A percentile compares a stretch with the other conserved stretches of the same genome.
Conservation (phyloP, 2,113 vertebrate species). For the Ursus arctos region DNA sequence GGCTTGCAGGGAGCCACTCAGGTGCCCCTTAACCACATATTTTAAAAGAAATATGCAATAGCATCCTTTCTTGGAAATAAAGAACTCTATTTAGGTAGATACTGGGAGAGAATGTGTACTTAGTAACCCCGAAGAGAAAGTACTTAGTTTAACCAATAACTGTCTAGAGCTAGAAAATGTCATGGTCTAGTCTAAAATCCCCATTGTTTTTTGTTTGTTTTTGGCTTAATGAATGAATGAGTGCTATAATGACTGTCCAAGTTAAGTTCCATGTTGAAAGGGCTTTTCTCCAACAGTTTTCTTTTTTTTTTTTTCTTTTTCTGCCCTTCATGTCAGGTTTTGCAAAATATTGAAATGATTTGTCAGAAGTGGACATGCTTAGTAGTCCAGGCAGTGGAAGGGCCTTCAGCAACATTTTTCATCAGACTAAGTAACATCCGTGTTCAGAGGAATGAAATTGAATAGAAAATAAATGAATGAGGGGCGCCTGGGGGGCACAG, state of each 20-base stretch:
- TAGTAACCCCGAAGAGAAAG: background rate
- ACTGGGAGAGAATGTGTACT: background rate
- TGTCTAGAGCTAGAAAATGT: background rate
- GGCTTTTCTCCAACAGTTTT: background rate
- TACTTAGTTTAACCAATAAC: background rate
- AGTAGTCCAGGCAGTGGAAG: background rate
- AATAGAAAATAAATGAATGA: background rate
- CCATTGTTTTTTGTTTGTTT: background rate
- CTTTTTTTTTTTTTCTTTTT: background rate
- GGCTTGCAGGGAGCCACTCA: no score
- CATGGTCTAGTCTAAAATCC: background rate
- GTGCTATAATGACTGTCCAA: background rate
- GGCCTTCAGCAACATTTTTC: background rate
- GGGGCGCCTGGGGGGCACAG: no score
- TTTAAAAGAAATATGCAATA: background rate
- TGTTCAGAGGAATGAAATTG: background rate
- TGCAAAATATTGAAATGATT: background rate
- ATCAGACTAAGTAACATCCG: background rate
- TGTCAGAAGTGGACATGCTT: background rate
- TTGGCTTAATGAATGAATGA: background rate
- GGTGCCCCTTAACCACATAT: background rate
- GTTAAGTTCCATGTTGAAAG: background rate
- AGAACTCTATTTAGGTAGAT: background rate
- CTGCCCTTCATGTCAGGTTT: background rate
- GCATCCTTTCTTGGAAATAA: background rate